These are phyloP conservation scores for Zelleria hepariella DNA, from an alignment of 2,888 invertebrate genomes.

Conservation along the genomic window DNA sequence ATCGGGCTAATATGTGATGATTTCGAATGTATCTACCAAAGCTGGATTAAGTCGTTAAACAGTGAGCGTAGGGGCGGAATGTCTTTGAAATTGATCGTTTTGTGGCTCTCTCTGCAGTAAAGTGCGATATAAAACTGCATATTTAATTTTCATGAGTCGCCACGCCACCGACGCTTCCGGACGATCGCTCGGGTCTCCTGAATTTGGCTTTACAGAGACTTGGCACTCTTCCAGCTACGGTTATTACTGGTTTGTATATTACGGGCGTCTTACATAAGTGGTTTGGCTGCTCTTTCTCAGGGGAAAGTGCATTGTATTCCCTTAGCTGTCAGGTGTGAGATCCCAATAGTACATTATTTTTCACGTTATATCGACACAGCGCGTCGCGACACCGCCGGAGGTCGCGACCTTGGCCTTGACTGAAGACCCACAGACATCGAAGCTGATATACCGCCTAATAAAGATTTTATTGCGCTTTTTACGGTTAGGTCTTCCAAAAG, in stretches of 20 bases:
- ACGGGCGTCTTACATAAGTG: neutral
- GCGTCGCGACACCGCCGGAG: neutral
- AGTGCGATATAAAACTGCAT: neutral
- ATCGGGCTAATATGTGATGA: too few relatives aligned
- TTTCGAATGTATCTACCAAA: too few relatives aligned
- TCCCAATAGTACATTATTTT: neutral
- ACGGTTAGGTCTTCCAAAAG: neutral
- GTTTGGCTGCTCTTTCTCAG: neutral
- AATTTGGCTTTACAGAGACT: neutral
- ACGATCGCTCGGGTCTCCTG: neutral
- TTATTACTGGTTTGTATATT: neutral
- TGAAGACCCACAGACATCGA: constrained; percentile 1
- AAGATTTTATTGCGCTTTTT: constrained; percentile 1
- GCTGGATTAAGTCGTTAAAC: neutral
- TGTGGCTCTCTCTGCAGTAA: neutral
- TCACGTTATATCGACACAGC: neutral
- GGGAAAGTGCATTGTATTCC: neutral
- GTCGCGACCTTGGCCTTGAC: constrained; percentile 1
- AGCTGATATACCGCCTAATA: constrained; percentile 1
- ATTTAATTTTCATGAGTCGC: neutral
- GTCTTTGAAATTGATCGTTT: neutral
- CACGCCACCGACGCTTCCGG: neutral
- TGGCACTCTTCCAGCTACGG: neutral
- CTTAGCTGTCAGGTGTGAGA: neutral
- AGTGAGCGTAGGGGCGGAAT: neutral